Evolutionary conservation across 37 sponge, comb jelly and placozoan species (phyloP).

Genomic region (Oscarella lobularis): DNA sequence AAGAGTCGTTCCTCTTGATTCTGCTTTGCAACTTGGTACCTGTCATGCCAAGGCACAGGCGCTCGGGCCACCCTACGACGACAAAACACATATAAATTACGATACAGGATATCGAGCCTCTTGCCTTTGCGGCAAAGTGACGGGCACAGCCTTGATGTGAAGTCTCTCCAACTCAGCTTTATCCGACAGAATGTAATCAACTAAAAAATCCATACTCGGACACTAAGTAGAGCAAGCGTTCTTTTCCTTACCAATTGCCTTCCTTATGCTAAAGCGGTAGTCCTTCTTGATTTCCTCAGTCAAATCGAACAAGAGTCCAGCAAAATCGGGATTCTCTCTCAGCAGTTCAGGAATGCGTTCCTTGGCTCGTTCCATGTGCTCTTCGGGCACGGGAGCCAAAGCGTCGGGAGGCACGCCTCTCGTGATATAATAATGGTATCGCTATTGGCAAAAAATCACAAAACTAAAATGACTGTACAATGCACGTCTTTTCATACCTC

Average conservation of each 20-base stretch:
- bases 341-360: slow-evolving; percentile 18
- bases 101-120: not conserved
- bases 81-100: not conserved
- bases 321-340: slow-evolving; percentile 34
- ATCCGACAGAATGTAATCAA: slow-evolving; percentile 83
- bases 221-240: slow-evolving; percentile 1
- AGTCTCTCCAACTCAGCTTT: slow-evolving; percentile 50
- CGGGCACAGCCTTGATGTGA: slow-evolving; percentile 48
- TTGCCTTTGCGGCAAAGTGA: slow-evolving; percentile 5
- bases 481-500: slow-evolving; percentile 23
- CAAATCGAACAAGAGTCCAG: slow-evolving; percentile 19
- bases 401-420: slow-evolving; percentile 34
- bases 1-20: slow-evolving; percentile 49
- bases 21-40: slow-evolving; percentile 9
- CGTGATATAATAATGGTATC: slow-evolving; percentile 66
- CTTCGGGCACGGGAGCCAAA: slow-evolving; percentile 46
- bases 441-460: slow-evolving; percentile 15
- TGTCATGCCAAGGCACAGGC: slow-evolving; percentile 77
- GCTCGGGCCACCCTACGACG: slow-evolving; percentile 39
- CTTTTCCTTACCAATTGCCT: slow-evolving; percentile 27
- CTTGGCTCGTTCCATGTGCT: slow-evolving; percentile 24
- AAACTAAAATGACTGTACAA: not conserved
- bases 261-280: slow-evolving; percentile 62
- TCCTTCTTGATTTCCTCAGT: slow-evolving; percentile 50
- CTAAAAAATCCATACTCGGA: not conserved